Evolutionary conservation across 2,888 invertebrate genomes (phyloP).

Genomic region (Tanypteryx hageni): DNA sequence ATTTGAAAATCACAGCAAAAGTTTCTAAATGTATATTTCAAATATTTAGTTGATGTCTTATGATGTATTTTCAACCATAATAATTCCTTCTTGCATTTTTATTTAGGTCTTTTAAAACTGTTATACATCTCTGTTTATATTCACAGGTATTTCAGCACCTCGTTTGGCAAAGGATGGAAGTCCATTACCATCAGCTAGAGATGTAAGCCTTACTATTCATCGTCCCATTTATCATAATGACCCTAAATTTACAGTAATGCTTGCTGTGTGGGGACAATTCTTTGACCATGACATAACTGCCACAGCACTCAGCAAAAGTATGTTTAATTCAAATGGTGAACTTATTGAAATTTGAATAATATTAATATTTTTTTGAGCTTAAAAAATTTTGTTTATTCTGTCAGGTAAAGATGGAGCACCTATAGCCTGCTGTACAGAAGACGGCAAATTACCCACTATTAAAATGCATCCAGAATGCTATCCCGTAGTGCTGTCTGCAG

Average conservation of each 20-base stretch:
- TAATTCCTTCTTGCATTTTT: too few relatives aligned
- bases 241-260: slow-evolving; percentile 87
- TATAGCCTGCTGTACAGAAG: slow-evolving; percentile 82
- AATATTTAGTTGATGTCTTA: too few relatives aligned
- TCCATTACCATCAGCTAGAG: slow-evolving; percentile 84
- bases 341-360: background rate
- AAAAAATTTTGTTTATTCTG: slow-evolving; percentile 44
- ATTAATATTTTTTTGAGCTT: background rate
- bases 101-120: too few relatives aligned
- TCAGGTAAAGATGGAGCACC: slow-evolving; percentile 81
- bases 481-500: slow-evolving; percentile 80
- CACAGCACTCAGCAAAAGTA: slow-evolving; percentile 86
- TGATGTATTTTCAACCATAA: too few relatives aligned
- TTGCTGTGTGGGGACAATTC: slow-evolving; percentile 93
- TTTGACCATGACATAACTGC: slow-evolving; percentile 92
- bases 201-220: slow-evolving; percentile 85
- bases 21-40: too few relatives aligned
- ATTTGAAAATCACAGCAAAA: too few relatives aligned
- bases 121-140: slow-evolving; percentile 31
- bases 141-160: slow-evolving; percentile 81
- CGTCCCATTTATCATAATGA: slow-evolving; percentile 85
- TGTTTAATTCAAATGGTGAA: slow-evolving; percentile 45
- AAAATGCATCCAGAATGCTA: slow-evolving; percentile 86
- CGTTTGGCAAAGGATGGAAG: slow-evolving; percentile 78
- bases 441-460: slow-evolving; percentile 42